Evolutionary conservation across 2,888 invertebrate species (phyloP).

Genomic region (Tanaodytes sp.): DNA sequence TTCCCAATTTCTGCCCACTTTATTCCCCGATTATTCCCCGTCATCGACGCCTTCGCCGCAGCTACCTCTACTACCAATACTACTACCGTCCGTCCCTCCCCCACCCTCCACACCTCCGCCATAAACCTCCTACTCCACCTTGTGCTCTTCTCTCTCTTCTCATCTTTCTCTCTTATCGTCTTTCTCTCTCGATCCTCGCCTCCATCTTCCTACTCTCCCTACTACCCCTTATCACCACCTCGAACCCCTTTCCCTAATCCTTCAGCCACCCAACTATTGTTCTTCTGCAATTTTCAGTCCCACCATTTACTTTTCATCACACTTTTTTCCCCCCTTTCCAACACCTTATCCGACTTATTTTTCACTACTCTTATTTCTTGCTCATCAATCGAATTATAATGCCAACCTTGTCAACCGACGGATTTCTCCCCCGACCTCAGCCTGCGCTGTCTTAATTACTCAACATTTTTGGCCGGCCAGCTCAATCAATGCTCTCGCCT

Average conservation of each 20-base stretch:
- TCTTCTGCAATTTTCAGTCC: constrained; percentile 24
- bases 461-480: too few relatives aligned
- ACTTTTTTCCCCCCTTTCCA: not conserved
- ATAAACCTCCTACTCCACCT: constrained; percentile 4
- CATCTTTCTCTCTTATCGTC: too few relatives aligned
- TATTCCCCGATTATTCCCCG: too few relatives aligned
- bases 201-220: constrained; percentile 3
- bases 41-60: constrained; percentile 1
- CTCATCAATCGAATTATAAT: too few relatives aligned
- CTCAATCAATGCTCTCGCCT: too few relatives aligned
- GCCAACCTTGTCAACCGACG: too few relatives aligned
- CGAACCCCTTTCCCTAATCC: constrained; percentile 27
- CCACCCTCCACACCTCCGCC: constrained; percentile 10
- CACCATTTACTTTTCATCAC: constrained; percentile 7
- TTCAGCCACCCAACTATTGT: constrained; percentile 28
- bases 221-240: constrained; percentile 21
- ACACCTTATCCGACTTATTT: too few relatives aligned
- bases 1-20: too few relatives aligned
- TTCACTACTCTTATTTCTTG: too few relatives aligned
- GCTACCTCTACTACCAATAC: not conserved
- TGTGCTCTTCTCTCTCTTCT: not conserved
- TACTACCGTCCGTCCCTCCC: too few relatives aligned
- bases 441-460: not conserved
- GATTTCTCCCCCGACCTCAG: too few relatives aligned
- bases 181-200: too few relatives aligned